phyloP scores from a whole-genome alignment of 2,797 vertebrate genomes.

The Pseudopleuronectes americanus region DNA sequence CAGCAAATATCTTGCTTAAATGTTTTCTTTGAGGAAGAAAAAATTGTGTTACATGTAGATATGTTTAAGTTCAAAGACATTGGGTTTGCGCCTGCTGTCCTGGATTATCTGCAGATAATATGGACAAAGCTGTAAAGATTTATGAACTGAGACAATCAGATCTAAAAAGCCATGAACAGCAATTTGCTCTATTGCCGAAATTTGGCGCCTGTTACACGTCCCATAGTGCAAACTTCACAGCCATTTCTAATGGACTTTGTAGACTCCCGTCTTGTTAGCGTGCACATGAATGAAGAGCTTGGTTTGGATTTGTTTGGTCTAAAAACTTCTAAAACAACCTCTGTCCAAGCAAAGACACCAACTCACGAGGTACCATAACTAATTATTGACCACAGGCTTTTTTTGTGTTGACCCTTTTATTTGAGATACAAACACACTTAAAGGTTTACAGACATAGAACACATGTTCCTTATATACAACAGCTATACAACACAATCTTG shows the following conservation, averaged over 20 bases:
- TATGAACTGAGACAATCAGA: background rate
- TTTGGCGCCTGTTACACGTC: background rate
- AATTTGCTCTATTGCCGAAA: background rate
- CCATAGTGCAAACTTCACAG: background rate
- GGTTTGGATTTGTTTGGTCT: background rate
- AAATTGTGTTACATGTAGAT: slow-evolving; percentile 3
- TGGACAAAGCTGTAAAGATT: background rate
- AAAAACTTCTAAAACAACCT: background rate
- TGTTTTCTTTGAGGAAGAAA: slow-evolving; percentile 14
- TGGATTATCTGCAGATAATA: background rate
- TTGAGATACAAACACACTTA: slow-evolving; percentile 24
- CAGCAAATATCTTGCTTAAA: slow-evolving; percentile 4
- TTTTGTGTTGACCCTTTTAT: slow-evolving; percentile 35
- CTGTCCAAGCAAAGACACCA: background rate
- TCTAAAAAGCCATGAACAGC: background rate
- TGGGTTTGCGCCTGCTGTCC: background rate
- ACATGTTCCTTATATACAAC: slow-evolving; percentile 3
- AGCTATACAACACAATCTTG: slow-evolving; percentile 8
- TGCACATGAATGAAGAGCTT: slow-evolving; percentile 14
- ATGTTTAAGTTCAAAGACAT: background rate
- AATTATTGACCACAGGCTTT: background rate
- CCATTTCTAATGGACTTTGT: background rate
- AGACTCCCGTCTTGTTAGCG: background rate
- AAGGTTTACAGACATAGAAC: slow-evolving; percentile 15
- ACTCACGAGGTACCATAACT: background rate